A percentile compares a stretch with the other conserved stretches of the same genome.
Conservation (phyloP, 2,113 vertebrate species). For the Mus pahari region DNA sequence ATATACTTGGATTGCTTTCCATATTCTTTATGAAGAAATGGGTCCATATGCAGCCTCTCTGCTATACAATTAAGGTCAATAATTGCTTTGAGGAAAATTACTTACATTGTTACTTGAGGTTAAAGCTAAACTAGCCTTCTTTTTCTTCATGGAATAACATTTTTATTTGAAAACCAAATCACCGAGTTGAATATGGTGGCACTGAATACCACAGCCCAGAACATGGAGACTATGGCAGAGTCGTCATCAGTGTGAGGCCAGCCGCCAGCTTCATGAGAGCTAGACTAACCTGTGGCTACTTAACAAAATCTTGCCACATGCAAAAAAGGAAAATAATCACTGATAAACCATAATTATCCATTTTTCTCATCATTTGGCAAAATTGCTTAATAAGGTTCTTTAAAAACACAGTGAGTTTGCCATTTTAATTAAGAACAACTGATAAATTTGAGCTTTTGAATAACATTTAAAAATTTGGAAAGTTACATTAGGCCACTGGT, state of each 20-base stretch:
- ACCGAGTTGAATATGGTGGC: background rate
- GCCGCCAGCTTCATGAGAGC: background rate
- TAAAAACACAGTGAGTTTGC: constrained; percentile 28
- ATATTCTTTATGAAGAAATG: background rate
- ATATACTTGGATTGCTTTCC: background rate
- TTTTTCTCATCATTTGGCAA: background rate
- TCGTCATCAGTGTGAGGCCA: background rate
- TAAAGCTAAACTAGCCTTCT: background rate
- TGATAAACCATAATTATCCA: background rate
- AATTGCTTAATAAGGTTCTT: background rate
- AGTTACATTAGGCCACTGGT: background rate
- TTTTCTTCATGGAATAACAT: background rate
- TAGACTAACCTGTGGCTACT: background rate
- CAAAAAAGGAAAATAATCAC: background rate
- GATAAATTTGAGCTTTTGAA: background rate
- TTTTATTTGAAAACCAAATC: background rate
- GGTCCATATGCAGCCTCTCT: background rate
- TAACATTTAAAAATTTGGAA: background rate
- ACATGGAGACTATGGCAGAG: background rate
- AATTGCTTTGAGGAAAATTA: background rate
- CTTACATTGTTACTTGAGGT: background rate
- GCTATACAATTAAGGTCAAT: background rate
- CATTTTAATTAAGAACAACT: constrained; percentile 16
- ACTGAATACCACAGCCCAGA: background rate
- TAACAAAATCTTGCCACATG: background rate